These are phyloP conservation scores for Pelosia muscerda DNA, from an alignment of 2,888 invertebrate species.

Conservation along the genomic window DNA sequence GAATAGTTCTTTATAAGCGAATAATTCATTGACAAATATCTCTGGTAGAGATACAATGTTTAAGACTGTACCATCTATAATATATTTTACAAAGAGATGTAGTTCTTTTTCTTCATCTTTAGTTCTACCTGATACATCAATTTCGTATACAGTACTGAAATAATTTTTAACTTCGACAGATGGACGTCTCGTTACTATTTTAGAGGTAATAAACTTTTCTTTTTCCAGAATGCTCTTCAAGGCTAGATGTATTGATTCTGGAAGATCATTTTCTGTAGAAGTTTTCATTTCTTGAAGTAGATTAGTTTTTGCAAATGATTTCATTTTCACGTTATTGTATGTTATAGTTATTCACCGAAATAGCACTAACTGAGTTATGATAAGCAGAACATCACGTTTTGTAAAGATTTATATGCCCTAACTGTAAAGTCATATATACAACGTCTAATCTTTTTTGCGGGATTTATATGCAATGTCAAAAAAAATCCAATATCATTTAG, in stretches of 20 bases:
- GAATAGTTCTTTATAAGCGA: slow-evolving; percentile 61
- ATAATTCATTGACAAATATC: slow-evolving; percentile 57
- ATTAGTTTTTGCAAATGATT: not conserved
- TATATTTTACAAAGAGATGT: slow-evolving; percentile 62
- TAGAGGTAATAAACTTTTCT: slow-evolving; percentile 41
- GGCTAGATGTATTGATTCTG: no score
- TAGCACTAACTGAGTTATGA: not conserved
- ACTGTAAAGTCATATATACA: not conserved
- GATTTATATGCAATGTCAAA: no score
- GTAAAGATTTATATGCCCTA: not conserved
- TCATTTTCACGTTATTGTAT: not conserved
- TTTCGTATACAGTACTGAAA: slow-evolving; percentile 57
- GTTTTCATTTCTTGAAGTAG: no score
- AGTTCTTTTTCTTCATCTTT: slow-evolving; percentile 54
- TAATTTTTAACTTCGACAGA: slow-evolving; percentile 43
- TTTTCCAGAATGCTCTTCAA: slow-evolving; percentile 37
- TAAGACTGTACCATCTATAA: slow-evolving; percentile 39
- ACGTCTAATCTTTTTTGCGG: no score
- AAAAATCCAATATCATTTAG: no score
- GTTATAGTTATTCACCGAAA: not conserved
- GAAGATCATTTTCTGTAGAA: no score
- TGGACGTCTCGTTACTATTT: slow-evolving; percentile 18
- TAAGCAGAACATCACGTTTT: not conserved
- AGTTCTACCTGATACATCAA: slow-evolving; percentile 60
- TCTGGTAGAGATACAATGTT: slow-evolving; percentile 46